Evolutionary conservation across 2,797 vertebrate genomes (phyloP).

Genomic region (Meda fulgida): DNA sequence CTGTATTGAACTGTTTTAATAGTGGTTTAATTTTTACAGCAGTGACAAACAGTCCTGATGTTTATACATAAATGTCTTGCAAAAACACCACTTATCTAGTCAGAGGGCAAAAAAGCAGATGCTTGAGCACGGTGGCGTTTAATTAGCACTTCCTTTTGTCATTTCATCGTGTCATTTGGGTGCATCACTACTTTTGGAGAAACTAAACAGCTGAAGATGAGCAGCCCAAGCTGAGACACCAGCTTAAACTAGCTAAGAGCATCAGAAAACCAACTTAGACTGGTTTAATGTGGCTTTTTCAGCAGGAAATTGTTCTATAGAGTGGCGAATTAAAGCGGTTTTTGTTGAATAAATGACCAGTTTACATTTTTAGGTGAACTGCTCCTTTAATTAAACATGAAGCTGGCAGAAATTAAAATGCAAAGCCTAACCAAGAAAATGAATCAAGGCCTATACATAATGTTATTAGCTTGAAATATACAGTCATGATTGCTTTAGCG

Average conservation of each 20-base stretch:
- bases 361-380: neutral
- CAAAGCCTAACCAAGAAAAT: neutral
- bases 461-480: conserved; percentile 17
- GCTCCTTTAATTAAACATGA: neutral
- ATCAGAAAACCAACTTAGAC: neutral
- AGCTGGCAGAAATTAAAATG: conserved; percentile 3
- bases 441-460: conserved; percentile 12
- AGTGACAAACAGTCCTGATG: neutral
- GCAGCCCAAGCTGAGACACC: neutral
- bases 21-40: neutral
- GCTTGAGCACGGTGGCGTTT: too few relatives aligned
- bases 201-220: neutral
- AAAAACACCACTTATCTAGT: neutral
- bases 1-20: neutral
- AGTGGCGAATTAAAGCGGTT: too few relatives aligned
- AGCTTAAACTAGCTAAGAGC: neutral
- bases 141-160: too few relatives aligned
- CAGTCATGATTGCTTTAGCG: conserved; percentile 20
- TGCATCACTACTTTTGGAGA: neutral
- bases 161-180: too few relatives aligned
- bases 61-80: neutral
- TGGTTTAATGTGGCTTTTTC: neutral
- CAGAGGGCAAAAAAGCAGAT: too few relatives aligned
- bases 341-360: neutral
- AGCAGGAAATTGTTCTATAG: neutral